Percentiles rank a stretch among this genome's conserved stretches.
Evolutionary conservation across 2,797 vertebrate genomes (phyloP).

Genomic region (Craterocephalus amniculus): DNA sequence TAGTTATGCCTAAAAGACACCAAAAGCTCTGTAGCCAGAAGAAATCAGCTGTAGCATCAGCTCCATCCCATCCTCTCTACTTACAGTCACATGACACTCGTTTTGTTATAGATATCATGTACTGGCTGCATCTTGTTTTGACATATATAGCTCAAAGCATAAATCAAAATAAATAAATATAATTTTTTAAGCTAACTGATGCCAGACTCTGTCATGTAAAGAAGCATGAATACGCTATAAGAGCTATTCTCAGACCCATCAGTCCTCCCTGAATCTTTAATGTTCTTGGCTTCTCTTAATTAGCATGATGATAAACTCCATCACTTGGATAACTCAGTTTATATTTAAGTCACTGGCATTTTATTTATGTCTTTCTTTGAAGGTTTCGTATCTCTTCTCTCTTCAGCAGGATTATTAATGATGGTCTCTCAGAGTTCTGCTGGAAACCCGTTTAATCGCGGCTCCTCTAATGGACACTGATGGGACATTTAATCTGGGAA

Average conservation of each 20-base stretch:
- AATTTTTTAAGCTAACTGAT: background rate
- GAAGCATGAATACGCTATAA: background rate
- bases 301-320: slow-evolving; percentile 12
- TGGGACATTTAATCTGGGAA: slow-evolving; percentile 68
- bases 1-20: background rate
- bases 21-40: background rate
- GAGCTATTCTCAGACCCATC: slow-evolving; percentile 1
- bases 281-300: slow-evolving; percentile 6
- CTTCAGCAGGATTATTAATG: slow-evolving; percentile 63
- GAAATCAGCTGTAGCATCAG: background rate
- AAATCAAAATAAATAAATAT: background rate
- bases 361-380: slow-evolving; percentile 48
- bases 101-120: too few species aligned
- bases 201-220: background rate
- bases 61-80: too few species aligned
- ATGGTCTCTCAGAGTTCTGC: slow-evolving; percentile 61
- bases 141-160: too few species aligned
- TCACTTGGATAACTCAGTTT: slow-evolving; percentile 8
- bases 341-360: slow-evolving; percentile 16
- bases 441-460: slow-evolving; percentile 67
- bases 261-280: background rate
- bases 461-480: slow-evolving; percentile 67
- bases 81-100: too few species aligned
- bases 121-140: too few species aligned
- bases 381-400: slow-evolving; percentile 50